These are phyloP conservation scores for Acanthurus tractus DNA, from an alignment of 2,797 vertebrate species.

Conservation along the genomic window DNA sequence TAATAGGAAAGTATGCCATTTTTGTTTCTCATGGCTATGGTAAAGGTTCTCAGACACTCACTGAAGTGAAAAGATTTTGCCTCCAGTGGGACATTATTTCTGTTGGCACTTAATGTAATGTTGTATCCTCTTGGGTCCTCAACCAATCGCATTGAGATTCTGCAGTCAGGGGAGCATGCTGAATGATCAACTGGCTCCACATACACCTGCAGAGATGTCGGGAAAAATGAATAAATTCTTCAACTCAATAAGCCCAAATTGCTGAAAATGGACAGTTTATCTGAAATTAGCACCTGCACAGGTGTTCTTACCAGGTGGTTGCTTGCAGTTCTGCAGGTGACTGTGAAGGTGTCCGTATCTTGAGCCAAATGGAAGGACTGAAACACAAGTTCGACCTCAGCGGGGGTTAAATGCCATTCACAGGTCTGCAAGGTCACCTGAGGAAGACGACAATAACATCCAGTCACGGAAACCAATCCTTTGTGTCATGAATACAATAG, in stretches of 20 bases:
- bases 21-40: background rate
- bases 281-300: background rate
- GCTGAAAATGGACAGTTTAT: background rate
- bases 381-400: constrained; percentile 83
- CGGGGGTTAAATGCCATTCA: constrained; percentile 62
- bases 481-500: background rate
- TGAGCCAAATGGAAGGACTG: constrained; percentile 75
- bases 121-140: constrained; percentile 82
- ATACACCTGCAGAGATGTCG: constrained; percentile 72
- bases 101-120: constrained; percentile 81
- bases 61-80: constrained; percentile 84
- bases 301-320: constrained; percentile 80
- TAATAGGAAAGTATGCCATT: background rate
- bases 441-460: background rate
- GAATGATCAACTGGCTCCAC: constrained; percentile 71
- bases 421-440: constrained; percentile 82
- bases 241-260: background rate
- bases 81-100: constrained; percentile 64
- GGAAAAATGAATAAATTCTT: background rate
- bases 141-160: constrained; percentile 70
- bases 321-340: constrained; percentile 74
- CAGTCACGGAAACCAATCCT: background rate
- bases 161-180: constrained; percentile 77
- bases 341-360: constrained; percentile 81
- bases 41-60: constrained; percentile 74